Evolutionary conservation across 2,797 vertebrate genomes (phyloP).

Genomic region (Acipenser ruthenus): DNA sequence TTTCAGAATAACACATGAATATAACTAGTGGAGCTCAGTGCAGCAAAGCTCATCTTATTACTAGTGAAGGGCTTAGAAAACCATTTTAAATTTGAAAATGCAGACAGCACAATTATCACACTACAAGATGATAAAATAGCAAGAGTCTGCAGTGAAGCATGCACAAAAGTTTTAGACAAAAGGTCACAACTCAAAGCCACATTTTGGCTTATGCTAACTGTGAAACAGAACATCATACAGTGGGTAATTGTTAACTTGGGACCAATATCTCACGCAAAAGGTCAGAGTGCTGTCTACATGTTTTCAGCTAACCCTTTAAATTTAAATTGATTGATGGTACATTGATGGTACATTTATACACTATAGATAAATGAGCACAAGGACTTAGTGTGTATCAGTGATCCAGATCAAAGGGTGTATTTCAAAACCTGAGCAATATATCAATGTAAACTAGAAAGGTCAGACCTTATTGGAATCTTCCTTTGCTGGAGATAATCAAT

Average conservation of each 20-base stretch:
- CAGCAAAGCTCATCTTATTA: too few species aligned
- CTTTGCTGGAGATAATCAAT: constrained; percentile 31
- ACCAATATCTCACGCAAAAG: constrained; percentile 16
- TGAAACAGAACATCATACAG: neutral
- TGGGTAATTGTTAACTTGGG: constrained; percentile 23
- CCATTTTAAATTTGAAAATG: too few species aligned
- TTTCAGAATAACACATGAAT: too few species aligned
- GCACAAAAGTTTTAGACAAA: neutral
- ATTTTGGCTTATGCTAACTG: neutral
- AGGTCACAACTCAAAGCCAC: constrained; percentile 14
- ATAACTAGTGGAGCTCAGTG: too few species aligned
- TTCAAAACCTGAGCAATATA: constrained; percentile 36
- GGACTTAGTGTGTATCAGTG: constrained; percentile 32
- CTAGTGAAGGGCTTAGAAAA: too few species aligned
- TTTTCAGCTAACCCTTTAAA: too few species aligned
- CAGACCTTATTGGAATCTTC: constrained; percentile 48
- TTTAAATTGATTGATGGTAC: constrained; percentile 40
- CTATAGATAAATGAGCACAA: constrained; percentile 37
- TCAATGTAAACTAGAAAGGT: constrained; percentile 41
- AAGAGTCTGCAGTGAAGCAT: neutral
- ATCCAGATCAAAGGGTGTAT: constrained; percentile 44
- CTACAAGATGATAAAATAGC: too few species aligned
- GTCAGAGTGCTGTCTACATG: too few species aligned
- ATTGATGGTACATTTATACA: constrained; percentile 41
- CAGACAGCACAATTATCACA: too few species aligned